Evolutionary conservation across 2,113 vertebrate genomes (phyloP), one percentile per base, ranked within the genome.

Genomic region (Butorides virescens): DNA sequence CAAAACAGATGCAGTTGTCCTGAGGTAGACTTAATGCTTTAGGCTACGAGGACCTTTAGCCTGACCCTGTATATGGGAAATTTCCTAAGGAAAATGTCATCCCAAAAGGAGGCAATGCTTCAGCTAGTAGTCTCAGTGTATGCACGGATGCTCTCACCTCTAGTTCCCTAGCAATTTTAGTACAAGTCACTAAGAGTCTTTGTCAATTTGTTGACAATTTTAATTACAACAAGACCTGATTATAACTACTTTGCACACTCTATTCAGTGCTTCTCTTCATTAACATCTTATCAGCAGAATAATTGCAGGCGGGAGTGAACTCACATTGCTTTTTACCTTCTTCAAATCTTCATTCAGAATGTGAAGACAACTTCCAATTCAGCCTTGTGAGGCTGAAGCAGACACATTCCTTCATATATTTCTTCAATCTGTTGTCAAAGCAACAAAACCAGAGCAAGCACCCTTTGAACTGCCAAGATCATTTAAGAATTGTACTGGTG

Each of bases 201-300:
- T 91, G 90, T 92, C 90, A 95, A 94, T 95, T 96, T 93, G 91
- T 92, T 96, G 92, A 95, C 92, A 92, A 78, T 93, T 96, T 96
- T 96, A 97, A 95, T 97, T 96, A 95, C 82, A 95, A 77, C 39
- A 87, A 79, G 68, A 78, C 53, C 86, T 92, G 93, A 94, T 95
- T 93, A 93, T 95, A 94, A 81, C 75, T 79, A 71, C 76, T 95
- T 95, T 85, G n/a, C 74, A 95, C 84, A 47, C 52, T 87, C 91
- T 86, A 4, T 92, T 95, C 46, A 55, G 63, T 0, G 3, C 44
- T 96, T 73, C 78, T 95, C 52, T 92, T 95, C 92, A 95, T 97
- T 97, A 96, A 92, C 80, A 89, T 93, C 92, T 96, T 97, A 97
- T 94, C 88, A 95, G 86, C 70, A 87, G 66, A 65, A 77, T 93